Evolutionary conservation across 2,888 invertebrate genomes (phyloP), one percentile per base, ranked within the genome.

Genomic region (Aplocera efformata): DNA sequence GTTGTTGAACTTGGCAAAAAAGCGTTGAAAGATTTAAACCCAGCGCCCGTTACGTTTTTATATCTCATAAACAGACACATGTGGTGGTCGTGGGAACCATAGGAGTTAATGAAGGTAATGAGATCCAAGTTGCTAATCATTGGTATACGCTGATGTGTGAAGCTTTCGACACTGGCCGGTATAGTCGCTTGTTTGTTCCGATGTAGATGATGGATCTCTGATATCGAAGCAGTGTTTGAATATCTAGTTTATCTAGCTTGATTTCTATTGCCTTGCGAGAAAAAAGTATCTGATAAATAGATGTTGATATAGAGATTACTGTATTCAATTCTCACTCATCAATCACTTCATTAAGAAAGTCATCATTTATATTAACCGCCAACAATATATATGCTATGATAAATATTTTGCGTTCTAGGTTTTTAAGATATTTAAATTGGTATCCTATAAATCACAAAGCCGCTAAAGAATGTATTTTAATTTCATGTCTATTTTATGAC

Each of bases 11-110:
- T 35, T 30, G 32, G 48, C 50, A 67, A 72, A 73, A 69, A 71
- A 63, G 63, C 67, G 79, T 60, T 57, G 77, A 81, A 61, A 70
- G 74, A 76, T 79, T 79, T 76, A 76, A 58, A 58, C 52, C 63
- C 58, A 56, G 53, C 50, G 58, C 60, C 60, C 63, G 67, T 70
- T 65, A 62, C 53, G 56, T 67, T 69, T 71, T 69, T 66, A 58
- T 56, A 52, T 58, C 58, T 47, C 64, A 67, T 74, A 81, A 74
- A 79, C 79, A 74, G 63, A 61, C 60, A 60, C 79, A 83, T 79
- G 80, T 80, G 77, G 66, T 57, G 63, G 42, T 55, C 81, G 83
- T 82, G 83, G 79, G 83, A 82, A 83, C 67, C 25, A 42, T 42
- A 34, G 48, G 26, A 33, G 50, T 63, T 74, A 76, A 79, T 72